Conservation (phyloP, 92 coral and sea anemone species). For the Siderastrea siderea region DNA sequence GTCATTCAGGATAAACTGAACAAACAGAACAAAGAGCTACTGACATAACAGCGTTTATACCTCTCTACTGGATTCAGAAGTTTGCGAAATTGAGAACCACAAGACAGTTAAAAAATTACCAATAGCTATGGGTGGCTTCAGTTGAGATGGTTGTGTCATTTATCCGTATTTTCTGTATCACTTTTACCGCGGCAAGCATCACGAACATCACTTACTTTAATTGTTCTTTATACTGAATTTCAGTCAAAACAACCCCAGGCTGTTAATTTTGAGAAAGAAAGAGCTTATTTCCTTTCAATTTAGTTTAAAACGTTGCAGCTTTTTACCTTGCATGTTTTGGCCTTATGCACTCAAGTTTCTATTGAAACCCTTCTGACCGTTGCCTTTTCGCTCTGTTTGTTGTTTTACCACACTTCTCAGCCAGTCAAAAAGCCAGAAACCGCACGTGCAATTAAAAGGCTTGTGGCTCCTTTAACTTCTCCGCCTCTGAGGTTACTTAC, state of each 20-base stretch:
- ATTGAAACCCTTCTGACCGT: conserved; percentile 3
- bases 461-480: background rate
- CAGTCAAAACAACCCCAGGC: conserved; percentile 9
- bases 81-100: background rate
- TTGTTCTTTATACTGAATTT: background rate
- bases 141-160: too few species aligned
- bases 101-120: background rate
- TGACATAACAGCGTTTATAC: background rate
- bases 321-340: background rate
- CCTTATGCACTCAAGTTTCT: background rate
- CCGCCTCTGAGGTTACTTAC: background rate
- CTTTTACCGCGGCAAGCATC: background rate
- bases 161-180: too few species aligned
- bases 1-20: too few species aligned
- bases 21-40: background rate
- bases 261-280: background rate
- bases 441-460: conserved; percentile 3
- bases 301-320: background rate
- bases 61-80: background rate
- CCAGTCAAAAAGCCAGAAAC: background rate
- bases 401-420: background rate
- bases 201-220: background rate
- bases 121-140: background rate
- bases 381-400: background rate
- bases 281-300: background rate